phyloP scores from a whole-genome alignment of 2,797 vertebrate genomes.

The Cichlasoma orientale region DNA sequence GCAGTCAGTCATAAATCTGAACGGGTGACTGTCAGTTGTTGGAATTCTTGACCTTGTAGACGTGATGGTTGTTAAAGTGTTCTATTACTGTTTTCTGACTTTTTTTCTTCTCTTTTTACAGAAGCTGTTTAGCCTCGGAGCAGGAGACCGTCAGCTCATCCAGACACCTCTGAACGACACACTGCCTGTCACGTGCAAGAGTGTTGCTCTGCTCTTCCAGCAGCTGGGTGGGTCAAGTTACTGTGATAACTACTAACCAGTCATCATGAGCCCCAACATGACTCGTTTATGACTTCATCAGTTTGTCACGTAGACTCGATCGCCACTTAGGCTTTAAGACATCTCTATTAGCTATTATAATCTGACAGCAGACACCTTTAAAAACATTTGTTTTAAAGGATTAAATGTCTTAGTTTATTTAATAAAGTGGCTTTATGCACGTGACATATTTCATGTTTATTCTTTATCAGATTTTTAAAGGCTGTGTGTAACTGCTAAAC shows the following conservation, averaged over 20 bases:
- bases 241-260: constrained; percentile 16
- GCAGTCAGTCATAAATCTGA: constrained; percentile 22
- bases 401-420: constrained; percentile 12
- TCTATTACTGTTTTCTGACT: constrained; percentile 30
- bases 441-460: constrained; percentile 38
- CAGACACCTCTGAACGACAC: constrained; percentile 93
- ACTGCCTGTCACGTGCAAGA: constrained; percentile 93
- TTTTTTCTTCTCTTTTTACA: constrained; percentile 61
- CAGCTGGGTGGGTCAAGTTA: constrained; percentile 88
- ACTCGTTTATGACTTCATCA: constrained; percentile 20
- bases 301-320: constrained; percentile 9
- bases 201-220: constrained; percentile 95
- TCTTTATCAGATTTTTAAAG: constrained; percentile 5
- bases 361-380: background rate
- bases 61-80: background rate
- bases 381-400: constrained; percentile 23
- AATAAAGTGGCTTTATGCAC: constrained; percentile 33
- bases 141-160: constrained; percentile 95
- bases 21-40: constrained; percentile 8
- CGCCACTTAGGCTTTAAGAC: background rate
- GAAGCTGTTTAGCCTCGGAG: constrained; percentile 97
- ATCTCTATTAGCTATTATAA: background rate
- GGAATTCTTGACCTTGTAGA: constrained; percentile 7
- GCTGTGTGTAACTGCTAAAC: constrained; percentile 26
- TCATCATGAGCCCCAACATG: constrained; percentile 18